Evolutionary conservation across 2,888 invertebrate species (phyloP).

Genomic region (Lasioglossum villosulum): DNA sequence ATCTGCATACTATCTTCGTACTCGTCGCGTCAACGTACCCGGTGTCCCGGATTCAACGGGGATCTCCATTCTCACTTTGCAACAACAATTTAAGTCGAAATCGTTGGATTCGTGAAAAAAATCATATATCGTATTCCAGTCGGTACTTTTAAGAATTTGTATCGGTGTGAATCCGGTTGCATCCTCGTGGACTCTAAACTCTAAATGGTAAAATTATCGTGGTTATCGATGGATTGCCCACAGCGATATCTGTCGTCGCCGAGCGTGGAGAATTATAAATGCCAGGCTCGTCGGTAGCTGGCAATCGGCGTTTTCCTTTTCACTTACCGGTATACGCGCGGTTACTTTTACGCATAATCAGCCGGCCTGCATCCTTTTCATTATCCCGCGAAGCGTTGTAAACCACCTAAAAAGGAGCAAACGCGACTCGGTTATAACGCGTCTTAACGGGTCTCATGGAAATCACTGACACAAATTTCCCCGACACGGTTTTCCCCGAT

Average conservation of each 20-base stretch:
- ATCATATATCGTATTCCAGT: not conserved
- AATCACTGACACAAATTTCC: too few species aligned
- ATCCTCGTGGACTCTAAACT: not conserved
- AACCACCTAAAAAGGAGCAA: slow-evolving; percentile 43
- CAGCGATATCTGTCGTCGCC: slow-evolving; percentile 8
- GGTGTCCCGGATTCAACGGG: not conserved
- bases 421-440: slow-evolving; percentile 4
- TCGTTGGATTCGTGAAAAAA: not conserved
- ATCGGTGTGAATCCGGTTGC: not conserved
- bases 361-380: slow-evolving; percentile 43
- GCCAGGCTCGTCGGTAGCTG: slow-evolving; percentile 31
- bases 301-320: slow-evolving; percentile 49
- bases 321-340: slow-evolving; percentile 34
- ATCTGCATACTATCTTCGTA: slow-evolving; percentile 1
- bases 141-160: not conserved
- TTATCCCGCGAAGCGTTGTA: slow-evolving; percentile 34
- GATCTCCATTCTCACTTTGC: not conserved
- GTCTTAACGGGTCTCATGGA: too few species aligned
- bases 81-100: not conserved
- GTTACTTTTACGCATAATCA: slow-evolving; percentile 48
- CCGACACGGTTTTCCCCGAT: too few species aligned
- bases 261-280: slow-evolving; percentile 41
- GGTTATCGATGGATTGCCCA: not conserved
- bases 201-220: not conserved
- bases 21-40: not conserved